Conservation (phyloP, 2,113 vertebrate genomes). For the Phylloscopus trochilus region DNA sequence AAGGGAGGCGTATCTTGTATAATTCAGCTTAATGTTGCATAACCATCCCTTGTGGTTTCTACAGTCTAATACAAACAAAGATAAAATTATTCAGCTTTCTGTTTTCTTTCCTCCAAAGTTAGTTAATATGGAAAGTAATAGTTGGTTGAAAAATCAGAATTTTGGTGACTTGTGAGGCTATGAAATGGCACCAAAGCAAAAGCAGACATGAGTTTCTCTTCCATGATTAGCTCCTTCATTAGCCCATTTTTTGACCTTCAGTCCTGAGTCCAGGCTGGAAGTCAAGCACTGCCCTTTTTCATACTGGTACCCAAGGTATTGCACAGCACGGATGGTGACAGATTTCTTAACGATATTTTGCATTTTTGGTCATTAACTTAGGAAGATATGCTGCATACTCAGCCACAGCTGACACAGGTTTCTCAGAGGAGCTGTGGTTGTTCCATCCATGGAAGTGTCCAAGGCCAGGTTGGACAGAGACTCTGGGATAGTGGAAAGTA, state of each 20-base stretch:
- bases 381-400: background rate
- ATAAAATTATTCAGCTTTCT: background rate
- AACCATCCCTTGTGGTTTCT: background rate
- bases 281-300: no score
- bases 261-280: no score
- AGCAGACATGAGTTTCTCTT: background rate
- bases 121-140: background rate
- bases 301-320: background rate
- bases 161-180: background rate
- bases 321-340: rapidly evolving
- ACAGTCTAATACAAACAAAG: background rate
- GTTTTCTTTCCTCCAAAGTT: background rate
- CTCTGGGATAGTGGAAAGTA: rapidly evolving
- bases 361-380: background rate
- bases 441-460: background rate
- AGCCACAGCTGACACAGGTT: background rate
- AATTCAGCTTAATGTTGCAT: background rate
- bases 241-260: background rate
- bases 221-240: background rate
- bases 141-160: background rate
- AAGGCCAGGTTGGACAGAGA: rapidly evolving
- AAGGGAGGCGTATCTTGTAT: background rate
- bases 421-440: background rate
- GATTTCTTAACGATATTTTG: background rate
- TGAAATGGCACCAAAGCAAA: background rate